Conservation (phyloP, 2,888 invertebrate genomes). For the Tenthredo scrophulariae region DNA sequence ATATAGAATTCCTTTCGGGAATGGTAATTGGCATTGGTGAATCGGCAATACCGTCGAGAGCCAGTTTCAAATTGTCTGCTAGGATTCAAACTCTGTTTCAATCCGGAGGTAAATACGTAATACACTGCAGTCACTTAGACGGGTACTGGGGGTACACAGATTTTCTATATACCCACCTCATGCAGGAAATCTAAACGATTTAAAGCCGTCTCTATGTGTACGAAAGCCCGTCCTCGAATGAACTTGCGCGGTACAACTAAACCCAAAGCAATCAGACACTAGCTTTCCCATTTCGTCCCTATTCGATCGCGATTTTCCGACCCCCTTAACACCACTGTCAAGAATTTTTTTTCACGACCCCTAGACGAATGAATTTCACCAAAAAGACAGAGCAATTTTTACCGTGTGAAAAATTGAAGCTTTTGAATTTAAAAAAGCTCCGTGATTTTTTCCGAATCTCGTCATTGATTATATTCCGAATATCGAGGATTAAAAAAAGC, state of each 20-base stretch:
- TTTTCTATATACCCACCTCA: not conserved
- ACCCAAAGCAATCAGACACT: not conserved
- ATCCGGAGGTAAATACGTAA: not conserved
- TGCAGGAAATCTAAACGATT: not conserved
- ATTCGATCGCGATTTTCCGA: not conserved
- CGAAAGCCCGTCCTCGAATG: not conserved
- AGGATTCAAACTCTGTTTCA: slow-evolving; percentile 9
- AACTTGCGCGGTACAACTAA: not conserved
- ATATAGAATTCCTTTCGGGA: slow-evolving; percentile 39
- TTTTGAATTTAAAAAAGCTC: no score
- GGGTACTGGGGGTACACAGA: not conserved
- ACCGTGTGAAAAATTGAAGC: no score
- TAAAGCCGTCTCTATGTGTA: not conserved
- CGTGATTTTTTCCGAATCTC: no score
- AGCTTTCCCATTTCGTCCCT: not conserved
- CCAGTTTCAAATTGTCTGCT: slow-evolving; percentile 31
- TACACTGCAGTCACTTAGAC: not conserved
- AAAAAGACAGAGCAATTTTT: no score
- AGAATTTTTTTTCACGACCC: no score
- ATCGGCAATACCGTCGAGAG: slow-evolving; percentile 44
- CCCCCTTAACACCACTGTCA: no score
- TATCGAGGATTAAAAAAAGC: no score
- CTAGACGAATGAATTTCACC: no score
- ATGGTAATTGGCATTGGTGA: slow-evolving; percentile 41
- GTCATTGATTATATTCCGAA: no score